Evolutionary conservation across 1,140 invertebrate species (phyloP).

Genomic region (Hyles euphorbiae): DNA sequence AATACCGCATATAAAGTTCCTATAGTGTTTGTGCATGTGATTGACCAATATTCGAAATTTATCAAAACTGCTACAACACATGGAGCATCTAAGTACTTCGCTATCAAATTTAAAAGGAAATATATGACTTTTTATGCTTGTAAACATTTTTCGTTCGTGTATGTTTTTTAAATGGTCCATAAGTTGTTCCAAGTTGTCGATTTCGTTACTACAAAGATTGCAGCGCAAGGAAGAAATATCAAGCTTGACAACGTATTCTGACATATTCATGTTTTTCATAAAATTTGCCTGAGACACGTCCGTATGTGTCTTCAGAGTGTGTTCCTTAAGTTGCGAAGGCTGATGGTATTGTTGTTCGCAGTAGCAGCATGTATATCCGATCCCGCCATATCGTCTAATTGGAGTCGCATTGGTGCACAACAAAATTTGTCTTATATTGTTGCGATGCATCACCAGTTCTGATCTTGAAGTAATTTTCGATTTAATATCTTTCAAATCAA

Average conservation of each 20-base stretch:
- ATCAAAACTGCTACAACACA: conserved; percentile 38
- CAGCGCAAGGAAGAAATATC: conserved; percentile 22
- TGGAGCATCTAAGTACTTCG: conserved; percentile 33
- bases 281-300: conserved; percentile 23
- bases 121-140: conserved; percentile 39
- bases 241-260: conserved; percentile 12
- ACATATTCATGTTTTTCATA: conserved; percentile 22
- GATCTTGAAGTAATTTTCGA: not conserved
- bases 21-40: conserved; percentile 51
- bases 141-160: conserved; percentile 35
- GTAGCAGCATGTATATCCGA: conserved; percentile 42
- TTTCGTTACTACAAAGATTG: conserved; percentile 11
- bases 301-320: conserved; percentile 31
- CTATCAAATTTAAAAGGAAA: conserved; percentile 45
- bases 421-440: conserved; percentile 41
- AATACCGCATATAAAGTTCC: conserved; percentile 42
- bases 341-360: conserved; percentile 33
- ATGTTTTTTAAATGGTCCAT: conserved; percentile 36
- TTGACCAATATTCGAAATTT: conserved; percentile 39
- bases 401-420: conserved; percentile 44
- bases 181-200: conserved; percentile 20
- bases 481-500: not conserved
- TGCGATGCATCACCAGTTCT: conserved; percentile 33
- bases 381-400: conserved; percentile 28
- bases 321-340: conserved; percentile 38